Evolutionary conservation across 2,797 vertebrate species (phyloP), one percentile per base, ranked within the genome.

Genomic region (Anguilla megastoma): DNA sequence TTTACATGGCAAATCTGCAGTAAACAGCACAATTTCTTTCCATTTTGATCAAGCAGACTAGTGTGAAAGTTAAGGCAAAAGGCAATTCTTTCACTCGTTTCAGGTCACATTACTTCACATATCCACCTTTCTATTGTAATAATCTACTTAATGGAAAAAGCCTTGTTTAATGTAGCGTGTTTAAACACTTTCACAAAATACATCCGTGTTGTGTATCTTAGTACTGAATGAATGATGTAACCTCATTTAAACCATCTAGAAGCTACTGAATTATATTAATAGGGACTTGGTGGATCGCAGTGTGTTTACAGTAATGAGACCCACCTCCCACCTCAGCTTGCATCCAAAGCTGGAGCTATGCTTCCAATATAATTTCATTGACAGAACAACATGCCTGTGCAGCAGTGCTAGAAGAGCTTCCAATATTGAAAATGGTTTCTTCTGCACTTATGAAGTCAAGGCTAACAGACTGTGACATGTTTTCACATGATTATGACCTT

Each of bases 241-340:
- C 54, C 58, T n/a, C 30, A 45, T 83, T 87, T 82, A 82, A 16
- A 54, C 63, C 33, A 50, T 54, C 52, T 69, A 87, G 48, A 87
- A 66, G 66, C 63, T 83, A 58, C 63, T 88, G 69, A 18, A 3
- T 56, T 54, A 85, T 88, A 88, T 88, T 74, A 85, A 85, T 85
- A 88, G 50, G 33, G 45, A 69, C 87, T 74, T 48, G 69, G 82
- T 74, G 33, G 36, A 30, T 54, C 84, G 45, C 58, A 71, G 87
- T n/a, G 33, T 12, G 33, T 56, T 52, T 85, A 50, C 87, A 85
- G 48, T 85, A 85, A 85, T 0, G n/a, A 36, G 80, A 41, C 14
- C 58, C 9, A 50, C 6, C 45, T 82, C 41, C 45, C 2, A n/a
- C 79, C 21, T 21, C n/a, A 21, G 21, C 79, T 45, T n/a, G 18